These are phyloP conservation scores for Balaenoptera acutorostrata DNA, from an alignment of 2,113 vertebrate species.

Conservation along the genomic window DNA sequence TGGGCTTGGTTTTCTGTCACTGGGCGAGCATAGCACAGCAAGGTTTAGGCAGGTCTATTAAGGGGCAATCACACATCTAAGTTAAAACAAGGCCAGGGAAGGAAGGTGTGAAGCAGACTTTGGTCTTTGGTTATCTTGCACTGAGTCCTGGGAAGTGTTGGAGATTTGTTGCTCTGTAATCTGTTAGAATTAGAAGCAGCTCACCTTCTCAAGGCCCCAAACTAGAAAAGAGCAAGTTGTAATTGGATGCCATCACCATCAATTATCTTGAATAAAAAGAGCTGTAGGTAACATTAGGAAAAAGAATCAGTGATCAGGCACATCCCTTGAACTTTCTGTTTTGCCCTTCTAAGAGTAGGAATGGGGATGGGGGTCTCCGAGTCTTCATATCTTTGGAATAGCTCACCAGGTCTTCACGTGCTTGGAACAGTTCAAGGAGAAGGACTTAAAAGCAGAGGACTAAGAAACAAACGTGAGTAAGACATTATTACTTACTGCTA, in stretches of 20 bases:
- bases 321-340: not conserved
- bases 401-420: not conserved
- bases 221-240: not conserved
- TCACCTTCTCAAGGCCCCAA: not conserved
- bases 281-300: not conserved
- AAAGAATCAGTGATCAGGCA: not conserved
- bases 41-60: not conserved
- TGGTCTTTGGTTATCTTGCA: not conserved
- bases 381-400: not conserved
- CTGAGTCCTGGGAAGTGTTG: not conserved
- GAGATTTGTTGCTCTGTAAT: not conserved
- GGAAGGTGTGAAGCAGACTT: not conserved
- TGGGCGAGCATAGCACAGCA: not conserved
- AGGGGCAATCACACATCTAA: not conserved
- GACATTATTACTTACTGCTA: not conserved
- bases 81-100: not conserved
- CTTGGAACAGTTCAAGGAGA: not conserved
- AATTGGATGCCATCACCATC: not conserved
- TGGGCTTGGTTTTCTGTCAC: not conserved
- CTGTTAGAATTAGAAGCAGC: not conserved
- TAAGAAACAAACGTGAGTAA: not conserved
- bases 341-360: not conserved
- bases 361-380: not conserved
- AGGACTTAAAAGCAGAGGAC: not conserved
- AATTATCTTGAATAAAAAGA: constrained; percentile 1